Conservation (phyloP, 2,113 vertebrate genomes). For the Ciconia maguari region DNA sequence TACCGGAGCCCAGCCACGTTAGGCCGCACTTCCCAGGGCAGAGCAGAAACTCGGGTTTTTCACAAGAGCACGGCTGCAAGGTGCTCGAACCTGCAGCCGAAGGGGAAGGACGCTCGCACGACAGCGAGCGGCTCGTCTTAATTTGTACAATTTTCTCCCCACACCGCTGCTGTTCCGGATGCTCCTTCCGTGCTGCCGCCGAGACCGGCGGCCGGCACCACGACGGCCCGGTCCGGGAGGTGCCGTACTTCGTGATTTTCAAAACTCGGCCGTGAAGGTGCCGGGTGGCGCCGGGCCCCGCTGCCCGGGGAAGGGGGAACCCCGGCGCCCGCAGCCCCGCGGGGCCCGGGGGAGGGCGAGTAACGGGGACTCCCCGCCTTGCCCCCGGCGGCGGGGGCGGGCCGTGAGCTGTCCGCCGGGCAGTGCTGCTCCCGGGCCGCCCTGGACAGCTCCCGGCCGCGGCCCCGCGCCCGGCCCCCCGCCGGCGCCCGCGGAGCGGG, state of each 20-base stretch:
- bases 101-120: background rate
- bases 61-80: background rate
- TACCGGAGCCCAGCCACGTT: accelerated
- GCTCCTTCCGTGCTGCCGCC: background rate
- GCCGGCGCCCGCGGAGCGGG: background rate
- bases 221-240: background rate
- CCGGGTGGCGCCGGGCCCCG: background rate
- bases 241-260: background rate
- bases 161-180: background rate
- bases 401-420: background rate
- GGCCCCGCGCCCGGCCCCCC: background rate
- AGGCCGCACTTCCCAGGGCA: background rate
- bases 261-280: background rate
- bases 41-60: background rate
- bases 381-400: background rate
- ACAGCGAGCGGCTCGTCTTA: accelerated
- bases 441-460: background rate
- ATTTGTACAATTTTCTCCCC: background rate
- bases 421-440: background rate
- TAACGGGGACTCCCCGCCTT: background rate
- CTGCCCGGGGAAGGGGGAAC: background rate
- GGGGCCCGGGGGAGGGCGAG: too few relatives aligned
- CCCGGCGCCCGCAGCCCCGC: background rate
- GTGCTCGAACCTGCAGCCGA: background rate
- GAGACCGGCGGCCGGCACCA: background rate